These are phyloP conservation scores for Megalops cyprinoides DNA, from an alignment of 2,797 vertebrate genomes.

Conservation along the genomic window DNA sequence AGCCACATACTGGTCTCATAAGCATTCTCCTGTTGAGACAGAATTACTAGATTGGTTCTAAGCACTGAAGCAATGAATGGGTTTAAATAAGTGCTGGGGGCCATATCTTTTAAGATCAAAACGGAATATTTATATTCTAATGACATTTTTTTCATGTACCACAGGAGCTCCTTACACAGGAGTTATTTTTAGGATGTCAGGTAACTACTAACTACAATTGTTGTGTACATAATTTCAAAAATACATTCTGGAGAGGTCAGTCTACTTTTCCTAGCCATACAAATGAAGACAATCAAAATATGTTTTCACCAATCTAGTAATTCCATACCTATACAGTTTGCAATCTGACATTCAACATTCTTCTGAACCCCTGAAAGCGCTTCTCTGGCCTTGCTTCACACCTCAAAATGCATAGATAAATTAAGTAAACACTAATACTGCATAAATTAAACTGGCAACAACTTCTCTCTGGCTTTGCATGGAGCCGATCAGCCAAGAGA, in stretches of 20 bases:
- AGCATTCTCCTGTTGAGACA: constrained; percentile 46
- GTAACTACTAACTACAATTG: constrained; percentile 45
- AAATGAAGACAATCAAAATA: constrained; percentile 25
- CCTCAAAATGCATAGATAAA: constrained; percentile 94
- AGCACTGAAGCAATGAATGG: constrained; percentile 31
- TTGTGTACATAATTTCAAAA: background rate
- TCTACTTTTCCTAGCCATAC: constrained; percentile 45
- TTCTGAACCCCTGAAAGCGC: constrained; percentile 57
- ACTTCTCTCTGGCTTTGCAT: constrained; percentile 69
- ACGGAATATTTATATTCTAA: background rate
- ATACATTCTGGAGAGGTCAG: background rate
- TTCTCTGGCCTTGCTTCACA: constrained; percentile 69
- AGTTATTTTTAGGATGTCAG: too few relatives aligned
- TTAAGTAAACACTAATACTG: constrained; percentile 84
- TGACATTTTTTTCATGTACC: background rate
- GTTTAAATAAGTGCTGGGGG: constrained; percentile 19
- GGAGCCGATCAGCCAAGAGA: constrained; percentile 69
- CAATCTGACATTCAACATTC: constrained; percentile 53
- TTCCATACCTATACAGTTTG: constrained; percentile 46
- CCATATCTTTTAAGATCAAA: background rate
- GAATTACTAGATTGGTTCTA: constrained; percentile 45
- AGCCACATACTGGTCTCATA: constrained; percentile 18
- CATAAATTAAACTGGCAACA: constrained; percentile 82
- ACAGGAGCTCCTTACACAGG: background rate
- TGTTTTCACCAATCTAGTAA: constrained; percentile 26